Base-by-base conservation (phyloP, 2,888 invertebrate species). In the Drosophila putrida region DNA sequence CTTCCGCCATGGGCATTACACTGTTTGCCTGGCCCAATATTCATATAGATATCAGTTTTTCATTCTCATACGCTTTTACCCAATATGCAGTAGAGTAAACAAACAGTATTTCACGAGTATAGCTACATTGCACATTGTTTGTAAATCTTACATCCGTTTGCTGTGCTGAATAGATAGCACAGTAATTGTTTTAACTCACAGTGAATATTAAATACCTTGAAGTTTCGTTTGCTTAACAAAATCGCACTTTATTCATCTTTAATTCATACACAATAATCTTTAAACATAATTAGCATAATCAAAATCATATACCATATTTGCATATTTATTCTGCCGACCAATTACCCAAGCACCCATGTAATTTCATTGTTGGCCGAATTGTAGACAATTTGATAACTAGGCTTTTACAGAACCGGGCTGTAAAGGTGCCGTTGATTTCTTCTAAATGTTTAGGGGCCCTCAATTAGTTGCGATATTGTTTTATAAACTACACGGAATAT, bases 231-330 rank as follows among this genome's bases (percentile, higher is more conserved):
- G 60, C 78, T 77, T 84, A 75, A 87, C 72, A 78, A 86, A 80
- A 75, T 87, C 65, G 71, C 57, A 67, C 64, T 82, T 80, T 82
- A 81, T 87, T 87, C 68, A 78, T 78, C 47, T 54, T 74, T 75
- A 67, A 68, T 62, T 25, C 25, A 71, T 82, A 59, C 62, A 82
- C 75, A 81, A 78, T 71, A 75, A 72, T 68, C 70, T 63, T 75
- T 76, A 65, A 64, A 58, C 65, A 69, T 78, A 83, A 65, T 51
- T 83, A 86, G 83, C 65, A 78, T 70, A 68, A 82, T 80, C 75
- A 80, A 80, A 77, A 75, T 60, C 50, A 71, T 59, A 50, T 64
- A 75, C 59, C 54, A 54, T 54, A 51, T 66, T 65, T 49, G 31
- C 28, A 77, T 44, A 53, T 50, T 57, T 63, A 47, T 54, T 62